Evolutionary conservation across 2,888 invertebrate genomes (phyloP).

Genomic region (Aricia artaxerxes): DNA sequence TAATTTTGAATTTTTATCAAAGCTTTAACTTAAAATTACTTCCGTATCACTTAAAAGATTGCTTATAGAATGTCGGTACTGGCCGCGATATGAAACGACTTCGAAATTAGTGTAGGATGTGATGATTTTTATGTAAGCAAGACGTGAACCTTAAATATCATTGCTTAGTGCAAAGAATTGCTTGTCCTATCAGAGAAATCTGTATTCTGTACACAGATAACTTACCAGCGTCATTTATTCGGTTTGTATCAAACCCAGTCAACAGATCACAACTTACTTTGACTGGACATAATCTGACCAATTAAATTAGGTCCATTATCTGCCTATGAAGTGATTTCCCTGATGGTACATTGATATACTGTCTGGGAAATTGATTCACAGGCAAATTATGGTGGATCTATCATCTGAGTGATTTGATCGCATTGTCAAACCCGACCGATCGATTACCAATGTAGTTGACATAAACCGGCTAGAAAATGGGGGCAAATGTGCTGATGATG

Average conservation of each 20-base stretch:
- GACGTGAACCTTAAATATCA: too few species aligned
- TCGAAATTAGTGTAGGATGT: not conserved
- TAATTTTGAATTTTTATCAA: slow-evolving; percentile 1
- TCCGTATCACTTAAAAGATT: slow-evolving; percentile 21
- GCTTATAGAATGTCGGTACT: not conserved
- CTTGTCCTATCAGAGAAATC: too few species aligned
- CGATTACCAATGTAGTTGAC: too few species aligned
- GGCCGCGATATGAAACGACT: not conserved
- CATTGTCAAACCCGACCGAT: too few species aligned
- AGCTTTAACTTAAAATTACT: slow-evolving; percentile 11
- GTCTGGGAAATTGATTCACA: too few species aligned
- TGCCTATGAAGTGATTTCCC: not conserved
- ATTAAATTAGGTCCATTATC: not conserved
- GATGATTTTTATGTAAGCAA: too few species aligned
- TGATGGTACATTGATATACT: not conserved
- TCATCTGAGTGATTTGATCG: too few species aligned
- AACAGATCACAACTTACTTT: not conserved
- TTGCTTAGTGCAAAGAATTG: too few species aligned
- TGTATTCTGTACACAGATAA: not conserved
- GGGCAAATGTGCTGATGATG: not conserved
- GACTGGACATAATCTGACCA: not conserved
- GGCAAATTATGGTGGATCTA: too few species aligned
- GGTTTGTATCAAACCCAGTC: not conserved
- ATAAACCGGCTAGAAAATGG: too few species aligned
- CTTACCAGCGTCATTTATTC: not conserved